A percentile compares a stretch with the other conserved stretches of the same genome.
Evolutionary conservation across 2,888 invertebrate species (phyloP).

Genomic region (Tillus elongatus): DNA sequence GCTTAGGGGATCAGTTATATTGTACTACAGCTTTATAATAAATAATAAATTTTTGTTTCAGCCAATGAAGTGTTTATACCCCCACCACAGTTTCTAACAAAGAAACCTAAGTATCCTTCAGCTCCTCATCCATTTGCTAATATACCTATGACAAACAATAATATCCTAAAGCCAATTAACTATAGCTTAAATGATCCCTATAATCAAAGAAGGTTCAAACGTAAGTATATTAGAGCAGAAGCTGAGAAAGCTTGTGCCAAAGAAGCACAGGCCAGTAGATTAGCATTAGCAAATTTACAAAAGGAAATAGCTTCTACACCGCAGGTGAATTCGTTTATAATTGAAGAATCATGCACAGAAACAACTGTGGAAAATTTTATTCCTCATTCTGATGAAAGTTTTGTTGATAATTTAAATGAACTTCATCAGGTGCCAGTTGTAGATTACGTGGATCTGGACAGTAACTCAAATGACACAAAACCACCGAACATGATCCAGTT

Average conservation of each 20-base stretch:
- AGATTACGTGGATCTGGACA: slow-evolving; percentile 24
- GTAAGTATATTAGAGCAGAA: slow-evolving; percentile 32
- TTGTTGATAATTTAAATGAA: slow-evolving; percentile 23
- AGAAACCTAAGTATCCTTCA: slow-evolving; percentile 39
- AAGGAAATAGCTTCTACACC: slow-evolving; percentile 39
- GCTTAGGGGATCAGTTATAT: no score
- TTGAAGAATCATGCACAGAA: slow-evolving; percentile 38
- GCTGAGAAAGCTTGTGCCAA: slow-evolving; percentile 40
- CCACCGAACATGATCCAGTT: slow-evolving; percentile 21
- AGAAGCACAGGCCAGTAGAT: slow-evolving; percentile 41
- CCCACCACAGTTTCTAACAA: slow-evolving; percentile 36
- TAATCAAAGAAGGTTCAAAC: slow-evolving; percentile 30
- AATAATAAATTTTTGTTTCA: no score
- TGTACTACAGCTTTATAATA: no score
- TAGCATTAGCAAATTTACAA: slow-evolving; percentile 41
- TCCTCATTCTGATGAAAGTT: slow-evolving; percentile 29
- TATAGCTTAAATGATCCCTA: slow-evolving; percentile 24
- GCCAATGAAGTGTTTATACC: slow-evolving; percentile 33
- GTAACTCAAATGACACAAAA: slow-evolving; percentile 19
- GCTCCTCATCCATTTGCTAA: slow-evolving; percentile 26
- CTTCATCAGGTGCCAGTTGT: slow-evolving; percentile 26
- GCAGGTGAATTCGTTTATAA: slow-evolving; percentile 37
- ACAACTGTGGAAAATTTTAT: slow-evolving; percentile 40
- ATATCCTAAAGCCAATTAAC: slow-evolving; percentile 22
- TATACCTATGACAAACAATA: slow-evolving; percentile 17